A percentile compares a stretch with the other conserved stretches of the same genome.
Conservation (phyloP, 2,113 vertebrate species). For the Callopanchax toddi region DNA sequence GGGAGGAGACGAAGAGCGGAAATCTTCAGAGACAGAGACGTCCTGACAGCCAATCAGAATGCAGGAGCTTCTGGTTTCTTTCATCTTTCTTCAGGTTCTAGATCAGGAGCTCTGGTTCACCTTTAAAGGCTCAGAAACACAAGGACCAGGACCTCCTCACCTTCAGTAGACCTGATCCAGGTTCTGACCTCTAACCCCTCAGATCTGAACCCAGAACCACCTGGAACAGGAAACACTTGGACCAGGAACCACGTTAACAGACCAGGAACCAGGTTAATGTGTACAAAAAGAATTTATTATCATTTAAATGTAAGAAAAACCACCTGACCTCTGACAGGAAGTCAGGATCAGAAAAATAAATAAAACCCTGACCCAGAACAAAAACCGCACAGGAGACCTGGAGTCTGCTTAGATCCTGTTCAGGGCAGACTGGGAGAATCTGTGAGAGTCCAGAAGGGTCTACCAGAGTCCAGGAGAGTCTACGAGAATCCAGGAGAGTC, state of each 20-base stretch:
- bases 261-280: not conserved
- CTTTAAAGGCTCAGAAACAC: too few species aligned
- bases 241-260: too few species aligned
- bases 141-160: too few species aligned
- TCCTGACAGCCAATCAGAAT: too few species aligned
- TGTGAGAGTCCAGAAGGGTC: not conserved
- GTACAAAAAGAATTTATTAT: not conserved
- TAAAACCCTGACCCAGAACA: not conserved
- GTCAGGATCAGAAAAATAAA: not conserved
- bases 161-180: too few species aligned
- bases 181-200: too few species aligned
- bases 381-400: not conserved
- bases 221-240: too few species aligned
- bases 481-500: not conserved
- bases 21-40: not conserved
- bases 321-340: slow-evolving; percentile 4
- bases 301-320: not conserved
- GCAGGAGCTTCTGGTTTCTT: too few species aligned
- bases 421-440: too few species aligned
- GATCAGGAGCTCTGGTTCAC: too few species aligned
- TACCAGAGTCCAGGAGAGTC: too few species aligned
- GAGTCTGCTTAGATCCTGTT: not conserved
- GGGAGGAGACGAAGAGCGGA: not conserved
- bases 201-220: not conserved
- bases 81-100: too few species aligned